Evolutionary conservation across 2,888 invertebrate genomes (phyloP), one percentile per base, ranked within the genome.

Genomic region (Aromia moschata): DNA sequence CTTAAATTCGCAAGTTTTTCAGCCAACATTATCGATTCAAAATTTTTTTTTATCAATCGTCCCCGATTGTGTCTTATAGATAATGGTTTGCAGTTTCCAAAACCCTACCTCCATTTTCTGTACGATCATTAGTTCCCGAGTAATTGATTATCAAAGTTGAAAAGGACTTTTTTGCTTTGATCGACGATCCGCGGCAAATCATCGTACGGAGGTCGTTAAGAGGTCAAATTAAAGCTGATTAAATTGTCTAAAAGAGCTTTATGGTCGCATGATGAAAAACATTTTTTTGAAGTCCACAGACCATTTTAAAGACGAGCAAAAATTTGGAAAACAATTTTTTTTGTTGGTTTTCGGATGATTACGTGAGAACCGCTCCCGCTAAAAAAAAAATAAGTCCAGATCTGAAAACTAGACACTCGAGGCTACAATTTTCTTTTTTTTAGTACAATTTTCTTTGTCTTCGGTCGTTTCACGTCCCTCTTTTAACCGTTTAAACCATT

Each of bases 381-480:
- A n/a, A n/a, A n/a, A n/a, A n/a, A n/a, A n/a, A n/a, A n/a, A n/a
- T n/a, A n/a, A n/a, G n/a, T 25, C 25, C 3, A 25, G 3, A 25
- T 25, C 25, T 25, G 25, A 25, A 25, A 25, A 25, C 25, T 25
- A 25, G 25, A 25, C 3, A 25, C 25, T 25, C 3, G 25, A 25
- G 7, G 25, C 25, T 25, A 3, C 25, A 25, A 7, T 25, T 25
- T 25, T 3, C 25, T 37, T 37, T 12, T 37, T 30, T 60, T 58
- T 54, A 45, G 58, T 56, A n/a, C n/a, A n/a, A n/a, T n/a, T n/a
- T n/a, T n/a, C n/a, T n/a, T n/a, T n/a, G n/a, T n/a, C n/a, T n/a
- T n/a, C n/a, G n/a, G n/a, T n/a, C n/a, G n/a, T n/a, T n/a, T n/a
- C n/a, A n/a, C n/a, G n/a, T n/a, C n/a, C n/a, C n/a, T n/a, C n/a